A percentile compares a stretch with the other conserved stretches of the same genome.
These are phyloP conservation scores for Dipodomys spectabilis DNA, from an alignment of 2,113 vertebrate species.

Conservation along the genomic window DNA sequence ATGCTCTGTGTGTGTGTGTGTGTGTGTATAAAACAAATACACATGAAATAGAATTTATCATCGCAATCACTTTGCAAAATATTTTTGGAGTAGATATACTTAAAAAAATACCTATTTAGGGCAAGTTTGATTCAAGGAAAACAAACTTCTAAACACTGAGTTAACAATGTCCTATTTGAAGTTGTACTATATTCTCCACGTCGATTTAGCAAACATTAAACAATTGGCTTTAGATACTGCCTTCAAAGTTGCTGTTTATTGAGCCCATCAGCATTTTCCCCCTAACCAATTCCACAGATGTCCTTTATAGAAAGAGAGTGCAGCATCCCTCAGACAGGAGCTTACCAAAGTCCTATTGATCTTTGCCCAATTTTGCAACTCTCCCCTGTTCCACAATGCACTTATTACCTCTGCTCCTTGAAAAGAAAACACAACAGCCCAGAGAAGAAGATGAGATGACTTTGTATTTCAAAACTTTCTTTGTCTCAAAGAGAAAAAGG, in stretches of 20 bases:
- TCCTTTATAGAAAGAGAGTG: background rate
- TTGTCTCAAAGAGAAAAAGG: constrained; percentile 57
- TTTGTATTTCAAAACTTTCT: constrained; percentile 61
- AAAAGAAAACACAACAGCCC: constrained; percentile 54
- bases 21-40: too few relatives aligned
- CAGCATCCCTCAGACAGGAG: background rate
- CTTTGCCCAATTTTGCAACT: background rate
- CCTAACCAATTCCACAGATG: background rate
- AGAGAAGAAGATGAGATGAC: constrained; percentile 54
- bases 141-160: background rate
- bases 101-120: constrained; percentile 21
- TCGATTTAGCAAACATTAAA: background rate
- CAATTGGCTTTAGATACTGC: background rate
- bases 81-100: constrained; percentile 12
- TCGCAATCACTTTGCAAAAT: background rate
- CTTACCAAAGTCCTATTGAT: background rate
- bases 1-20: too few relatives aligned
- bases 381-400: constrained; percentile 25
- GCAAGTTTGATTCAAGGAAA: background rate
- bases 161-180: background rate
- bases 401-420: constrained; percentile 55
- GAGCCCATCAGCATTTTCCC: background rate
- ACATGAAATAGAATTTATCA: background rate
- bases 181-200: too few relatives aligned
- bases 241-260: background rate